Conservation (phyloP, 2,797 vertebrate species). For the Octomys mimax region DNA sequence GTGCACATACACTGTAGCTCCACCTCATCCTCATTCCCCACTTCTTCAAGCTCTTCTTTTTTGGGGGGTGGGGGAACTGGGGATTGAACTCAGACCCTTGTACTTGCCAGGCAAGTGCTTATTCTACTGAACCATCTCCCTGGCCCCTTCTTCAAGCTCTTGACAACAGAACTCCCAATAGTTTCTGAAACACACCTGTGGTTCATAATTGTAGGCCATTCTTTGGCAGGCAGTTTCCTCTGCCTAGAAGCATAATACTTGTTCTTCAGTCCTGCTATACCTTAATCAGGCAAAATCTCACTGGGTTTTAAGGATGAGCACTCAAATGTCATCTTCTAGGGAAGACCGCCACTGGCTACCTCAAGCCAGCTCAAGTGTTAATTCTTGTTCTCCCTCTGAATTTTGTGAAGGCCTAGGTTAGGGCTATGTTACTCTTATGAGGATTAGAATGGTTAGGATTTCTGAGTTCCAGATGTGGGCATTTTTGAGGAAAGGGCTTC, state of each 20-base stretch:
- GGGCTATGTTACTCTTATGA: no score
- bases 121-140: no score
- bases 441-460: background rate
- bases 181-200: background rate
- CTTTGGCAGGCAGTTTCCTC: background rate
- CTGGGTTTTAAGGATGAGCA: slow-evolving; percentile 25
- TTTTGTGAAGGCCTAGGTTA: background rate
- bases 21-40: background rate
- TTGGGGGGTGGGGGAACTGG: no score
- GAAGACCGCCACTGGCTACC: background rate
- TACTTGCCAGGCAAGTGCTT: no score
- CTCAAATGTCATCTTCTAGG: background rate
- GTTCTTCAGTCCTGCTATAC: background rate
- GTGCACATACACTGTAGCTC: background rate
- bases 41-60: background rate
- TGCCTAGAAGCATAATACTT: slow-evolving; percentile 25
- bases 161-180: background rate
- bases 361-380: background rate
- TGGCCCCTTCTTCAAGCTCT: background rate
- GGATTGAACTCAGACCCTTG: no score
- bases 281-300: slow-evolving; percentile 5
- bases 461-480: background rate
- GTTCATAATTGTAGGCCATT: background rate
- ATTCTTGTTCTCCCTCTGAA: background rate
- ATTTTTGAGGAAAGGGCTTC: background rate